A percentile compares a stretch with the other conserved stretches of the same genome.
phyloP scores from a whole-genome alignment of 1,140 invertebrate species.

The Liolophura sinensis region DNA sequence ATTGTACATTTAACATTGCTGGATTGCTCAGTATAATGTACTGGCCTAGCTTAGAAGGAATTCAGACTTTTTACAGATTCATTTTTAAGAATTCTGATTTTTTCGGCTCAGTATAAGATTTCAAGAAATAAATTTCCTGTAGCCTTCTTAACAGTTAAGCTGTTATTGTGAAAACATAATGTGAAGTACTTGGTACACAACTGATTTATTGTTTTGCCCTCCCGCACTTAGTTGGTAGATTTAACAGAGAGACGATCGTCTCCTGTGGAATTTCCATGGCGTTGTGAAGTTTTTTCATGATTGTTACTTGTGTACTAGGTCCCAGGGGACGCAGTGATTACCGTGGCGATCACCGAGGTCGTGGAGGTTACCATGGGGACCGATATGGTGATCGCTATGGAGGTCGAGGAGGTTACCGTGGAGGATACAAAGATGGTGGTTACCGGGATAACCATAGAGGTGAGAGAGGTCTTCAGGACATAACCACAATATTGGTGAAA shows the following conservation, averaged over 20 bases:
- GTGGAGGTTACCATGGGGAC: conserved; percentile 23
- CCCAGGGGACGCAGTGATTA: conserved; percentile 8
- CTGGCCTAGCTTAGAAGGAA: too few relatives aligned
- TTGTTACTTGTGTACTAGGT: conserved; percentile 11
- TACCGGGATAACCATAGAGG: conserved; percentile 11
- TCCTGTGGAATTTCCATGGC: background rate
- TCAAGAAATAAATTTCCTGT: too few relatives aligned
- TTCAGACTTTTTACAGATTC: background rate
- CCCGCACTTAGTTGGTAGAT: background rate
- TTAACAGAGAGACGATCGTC: background rate
- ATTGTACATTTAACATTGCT: background rate
- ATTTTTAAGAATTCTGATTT: too few relatives aligned
- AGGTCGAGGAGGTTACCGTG: conserved; percentile 14
- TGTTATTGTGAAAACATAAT: background rate
- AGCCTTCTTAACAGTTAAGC: too few relatives aligned
- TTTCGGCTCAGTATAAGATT: too few relatives aligned
- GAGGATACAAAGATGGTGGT: conserved; percentile 19
- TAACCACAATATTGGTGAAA: background rate
- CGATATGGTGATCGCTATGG: conserved; percentile 17
- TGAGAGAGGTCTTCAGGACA: background rate
- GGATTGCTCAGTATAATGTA: background rate
- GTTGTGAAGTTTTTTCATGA: conserved; percentile 8
- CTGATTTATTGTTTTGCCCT: background rate
- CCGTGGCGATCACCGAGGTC: conserved; percentile 17
- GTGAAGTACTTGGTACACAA: background rate